Conservation (phyloP, 2,888 invertebrate genomes). For the Oegoconia quadripuncta region DNA sequence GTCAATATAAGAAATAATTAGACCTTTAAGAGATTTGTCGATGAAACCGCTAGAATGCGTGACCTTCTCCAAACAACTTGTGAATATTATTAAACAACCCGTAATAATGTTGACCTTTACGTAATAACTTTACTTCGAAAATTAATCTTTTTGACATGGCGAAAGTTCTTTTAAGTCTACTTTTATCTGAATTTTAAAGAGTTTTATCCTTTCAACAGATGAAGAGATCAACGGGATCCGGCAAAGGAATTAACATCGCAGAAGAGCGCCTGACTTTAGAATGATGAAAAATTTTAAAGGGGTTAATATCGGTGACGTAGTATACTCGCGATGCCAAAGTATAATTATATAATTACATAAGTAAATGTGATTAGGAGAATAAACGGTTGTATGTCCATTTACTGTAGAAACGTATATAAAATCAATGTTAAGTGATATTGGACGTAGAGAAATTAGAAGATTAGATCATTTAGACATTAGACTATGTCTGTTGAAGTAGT, state of each 20-base stretch:
- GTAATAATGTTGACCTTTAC: background rate
- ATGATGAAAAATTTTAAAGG: conserved; percentile 1
- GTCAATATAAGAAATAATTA: no score
- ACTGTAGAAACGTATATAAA: conserved; percentile 56
- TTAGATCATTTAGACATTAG: conserved; percentile 28
- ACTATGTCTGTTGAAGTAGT: conserved; percentile 50
- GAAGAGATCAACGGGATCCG: conserved; percentile 50
- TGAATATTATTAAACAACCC: no score
- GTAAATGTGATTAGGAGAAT: conserved; percentile 52
- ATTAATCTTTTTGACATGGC: background rate
- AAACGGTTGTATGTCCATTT: conserved; percentile 74
- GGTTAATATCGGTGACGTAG: conserved; percentile 17
- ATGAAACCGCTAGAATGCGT: no score
- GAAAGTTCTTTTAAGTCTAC: background rate
- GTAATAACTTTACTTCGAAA: background rate
- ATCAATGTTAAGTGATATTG: conserved; percentile 42
- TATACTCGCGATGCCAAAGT: conserved; percentile 67
- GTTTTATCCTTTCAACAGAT: conserved; percentile 39
- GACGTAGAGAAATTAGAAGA: background rate
- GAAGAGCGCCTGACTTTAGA: conserved; percentile 23
- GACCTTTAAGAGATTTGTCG: no score
- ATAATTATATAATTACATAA: conserved; percentile 33
- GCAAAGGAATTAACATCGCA: conserved; percentile 37
- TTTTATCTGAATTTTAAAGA: conserved; percentile 4
- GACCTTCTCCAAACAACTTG: no score